phyloP scores from a whole-genome alignment of 1,140 invertebrate species.

The Trichonephila clavipes region DNA sequence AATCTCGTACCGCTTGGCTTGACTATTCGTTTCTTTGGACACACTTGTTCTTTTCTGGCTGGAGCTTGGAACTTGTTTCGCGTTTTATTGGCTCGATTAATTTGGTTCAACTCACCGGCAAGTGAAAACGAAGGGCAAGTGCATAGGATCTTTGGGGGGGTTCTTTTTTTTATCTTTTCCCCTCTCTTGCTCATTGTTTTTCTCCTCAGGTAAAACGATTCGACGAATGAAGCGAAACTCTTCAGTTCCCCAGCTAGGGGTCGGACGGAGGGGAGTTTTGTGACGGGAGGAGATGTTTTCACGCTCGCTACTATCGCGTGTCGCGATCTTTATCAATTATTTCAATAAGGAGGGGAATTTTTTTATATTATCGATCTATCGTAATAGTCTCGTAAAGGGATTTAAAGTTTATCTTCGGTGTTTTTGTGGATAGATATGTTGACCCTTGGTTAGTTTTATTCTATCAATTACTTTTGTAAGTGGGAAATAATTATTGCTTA shows the following conservation, averaged over 20 bases:
- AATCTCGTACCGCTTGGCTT: slow-evolving; percentile 55
- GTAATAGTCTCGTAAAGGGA: no score
- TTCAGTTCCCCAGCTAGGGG: not conserved
- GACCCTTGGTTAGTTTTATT: no score
- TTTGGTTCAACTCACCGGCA: slow-evolving; percentile 48
- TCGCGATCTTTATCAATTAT: not conserved
- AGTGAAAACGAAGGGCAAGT: not conserved
- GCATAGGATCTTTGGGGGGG: not conserved
- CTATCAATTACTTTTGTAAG: no score
- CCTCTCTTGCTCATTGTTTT: not conserved
- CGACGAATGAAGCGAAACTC: slow-evolving; percentile 19
- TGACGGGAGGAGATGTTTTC: not conserved
- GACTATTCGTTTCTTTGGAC: slow-evolving; percentile 27
- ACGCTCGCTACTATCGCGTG: not conserved
- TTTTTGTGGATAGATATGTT: no score
- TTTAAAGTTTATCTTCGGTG: no score
- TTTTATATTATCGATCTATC: no score
- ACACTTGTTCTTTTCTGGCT: slow-evolving; percentile 3
- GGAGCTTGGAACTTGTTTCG: slow-evolving; percentile 1
- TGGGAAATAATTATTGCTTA: no score
- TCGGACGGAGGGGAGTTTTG: not conserved
- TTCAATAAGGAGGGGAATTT: no score
- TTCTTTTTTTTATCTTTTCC: no score
- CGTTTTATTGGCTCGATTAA: slow-evolving; percentile 64
- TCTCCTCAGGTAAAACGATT: not conserved